Evolutionary conservation across 2,113 vertebrate genomes (phyloP).

Genomic region (Microcebus jonahi): DNA sequence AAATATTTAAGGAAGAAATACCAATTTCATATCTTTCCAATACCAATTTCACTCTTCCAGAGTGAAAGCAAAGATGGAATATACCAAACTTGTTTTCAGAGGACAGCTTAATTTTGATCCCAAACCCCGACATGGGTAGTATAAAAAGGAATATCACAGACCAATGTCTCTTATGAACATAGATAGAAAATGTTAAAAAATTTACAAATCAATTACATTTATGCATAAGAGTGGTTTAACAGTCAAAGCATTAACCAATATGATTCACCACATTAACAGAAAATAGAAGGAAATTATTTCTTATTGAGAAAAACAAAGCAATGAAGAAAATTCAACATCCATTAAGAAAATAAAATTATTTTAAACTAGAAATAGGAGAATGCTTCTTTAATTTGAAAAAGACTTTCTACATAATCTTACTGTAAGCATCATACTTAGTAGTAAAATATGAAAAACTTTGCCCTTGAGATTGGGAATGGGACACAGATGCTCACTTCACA

Average conservation of each 20-base stretch:
- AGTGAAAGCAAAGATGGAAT: background rate
- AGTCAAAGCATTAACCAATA: background rate
- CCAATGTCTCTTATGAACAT: background rate
- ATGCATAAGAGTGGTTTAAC: background rate
- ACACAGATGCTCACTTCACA: background rate
- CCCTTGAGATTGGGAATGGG: background rate
- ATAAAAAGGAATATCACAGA: background rate
- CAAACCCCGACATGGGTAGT: background rate
- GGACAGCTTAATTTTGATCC: background rate
- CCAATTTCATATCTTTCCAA: background rate
- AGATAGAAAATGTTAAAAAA: background rate
- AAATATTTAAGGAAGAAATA: slow-evolving; percentile 17
- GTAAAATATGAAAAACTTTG: background rate
- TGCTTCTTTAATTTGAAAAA: background rate
- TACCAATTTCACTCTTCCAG: background rate
- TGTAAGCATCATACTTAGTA: background rate
- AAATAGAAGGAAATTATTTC: background rate
- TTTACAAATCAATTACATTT: background rate
- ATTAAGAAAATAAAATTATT: background rate
- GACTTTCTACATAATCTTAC: background rate
- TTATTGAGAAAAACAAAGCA: background rate
- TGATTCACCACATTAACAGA: background rate
- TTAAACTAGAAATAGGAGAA: background rate
- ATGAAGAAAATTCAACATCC: background rate
- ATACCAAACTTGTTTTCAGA: background rate